Percentiles rank a stretch among this genome's conserved stretches.
phyloP scores from a whole-genome alignment of 2,113 vertebrate species.

The Holacanthus passer region DNA sequence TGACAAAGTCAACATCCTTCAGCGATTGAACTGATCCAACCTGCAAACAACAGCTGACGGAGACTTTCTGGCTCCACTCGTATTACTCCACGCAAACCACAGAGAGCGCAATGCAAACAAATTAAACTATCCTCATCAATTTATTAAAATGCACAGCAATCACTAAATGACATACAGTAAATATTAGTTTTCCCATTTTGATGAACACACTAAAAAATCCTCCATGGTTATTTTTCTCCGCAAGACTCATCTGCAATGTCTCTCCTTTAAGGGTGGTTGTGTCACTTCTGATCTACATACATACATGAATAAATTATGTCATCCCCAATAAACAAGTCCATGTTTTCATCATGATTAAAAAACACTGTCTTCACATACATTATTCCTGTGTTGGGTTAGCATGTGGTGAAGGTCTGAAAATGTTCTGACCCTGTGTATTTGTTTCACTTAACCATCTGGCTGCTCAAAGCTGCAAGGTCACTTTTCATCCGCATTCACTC shows the following conservation, averaged over 20 bases:
- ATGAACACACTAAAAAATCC: too few species aligned
- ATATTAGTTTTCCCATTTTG: background rate
- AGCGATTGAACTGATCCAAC: constrained; percentile 38
- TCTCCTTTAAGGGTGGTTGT: background rate
- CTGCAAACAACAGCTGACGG: constrained; percentile 54
- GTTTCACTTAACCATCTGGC: constrained; percentile 79
- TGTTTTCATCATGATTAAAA: constrained; percentile 15
- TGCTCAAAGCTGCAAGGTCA: constrained; percentile 72
- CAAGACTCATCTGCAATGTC: background rate
- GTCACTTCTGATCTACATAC: background rate
- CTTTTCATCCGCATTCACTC: constrained; percentile 40
- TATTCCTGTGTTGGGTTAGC: constrained; percentile 35
- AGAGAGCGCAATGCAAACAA: constrained; percentile 1
- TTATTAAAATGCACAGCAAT: background rate
- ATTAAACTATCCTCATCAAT: constrained; percentile 6
- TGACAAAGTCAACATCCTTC: constrained; percentile 67
- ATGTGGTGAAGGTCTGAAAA: constrained; percentile 66
- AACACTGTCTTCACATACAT: constrained; percentile 24
- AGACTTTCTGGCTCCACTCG: constrained; percentile 31
- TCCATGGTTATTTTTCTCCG: background rate
- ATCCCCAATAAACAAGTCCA: background rate
- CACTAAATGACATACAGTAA: constrained; percentile 3
- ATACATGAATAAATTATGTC: background rate
- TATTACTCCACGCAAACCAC: background rate
- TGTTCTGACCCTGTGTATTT: constrained; percentile 73